A percentile compares a stretch with the other conserved stretches of the same genome.
Evolutionary conservation across 2,888 invertebrate genomes (phyloP).

Genomic region (Rugalucina vietnamica): DNA sequence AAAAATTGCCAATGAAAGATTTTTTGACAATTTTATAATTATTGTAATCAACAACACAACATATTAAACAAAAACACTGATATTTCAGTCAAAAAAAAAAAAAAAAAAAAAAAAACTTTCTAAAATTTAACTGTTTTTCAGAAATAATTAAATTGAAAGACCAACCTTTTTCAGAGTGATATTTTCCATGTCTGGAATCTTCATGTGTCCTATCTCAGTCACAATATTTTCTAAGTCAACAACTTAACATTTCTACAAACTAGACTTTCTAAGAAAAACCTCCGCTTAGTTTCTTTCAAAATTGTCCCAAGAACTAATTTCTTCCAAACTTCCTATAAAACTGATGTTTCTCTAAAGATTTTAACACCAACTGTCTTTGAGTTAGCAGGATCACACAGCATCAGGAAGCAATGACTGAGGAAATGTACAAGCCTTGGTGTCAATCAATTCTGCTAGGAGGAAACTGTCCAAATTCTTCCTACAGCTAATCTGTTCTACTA

Average conservation of each 20-base stretch:
- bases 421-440: not conserved
- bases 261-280: not conserved
- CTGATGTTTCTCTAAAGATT: not conserved
- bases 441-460: not conserved
- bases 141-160: not conserved
- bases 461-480: slow-evolving; percentile 16
- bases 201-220: not conserved
- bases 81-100: too few species aligned
- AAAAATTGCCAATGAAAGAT: too few species aligned
- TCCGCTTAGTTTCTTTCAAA: not conserved
- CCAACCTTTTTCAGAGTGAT: not conserved
- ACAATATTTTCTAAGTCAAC: not conserved
- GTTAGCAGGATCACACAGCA: not conserved
- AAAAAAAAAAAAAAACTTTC: too few species aligned
- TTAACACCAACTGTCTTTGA: not conserved
- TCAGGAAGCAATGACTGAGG: not conserved
- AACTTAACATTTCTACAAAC: not conserved
- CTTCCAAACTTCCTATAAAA: not conserved
- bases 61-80: too few species aligned
- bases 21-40: too few species aligned
- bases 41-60: too few species aligned
- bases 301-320: not conserved
- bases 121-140: too few species aligned
- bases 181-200: not conserved
- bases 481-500: slow-evolving; percentile 1